phyloP scores from a whole-genome alignment of 2,113 vertebrate species.

The Dasypus novemcinctus region DNA sequence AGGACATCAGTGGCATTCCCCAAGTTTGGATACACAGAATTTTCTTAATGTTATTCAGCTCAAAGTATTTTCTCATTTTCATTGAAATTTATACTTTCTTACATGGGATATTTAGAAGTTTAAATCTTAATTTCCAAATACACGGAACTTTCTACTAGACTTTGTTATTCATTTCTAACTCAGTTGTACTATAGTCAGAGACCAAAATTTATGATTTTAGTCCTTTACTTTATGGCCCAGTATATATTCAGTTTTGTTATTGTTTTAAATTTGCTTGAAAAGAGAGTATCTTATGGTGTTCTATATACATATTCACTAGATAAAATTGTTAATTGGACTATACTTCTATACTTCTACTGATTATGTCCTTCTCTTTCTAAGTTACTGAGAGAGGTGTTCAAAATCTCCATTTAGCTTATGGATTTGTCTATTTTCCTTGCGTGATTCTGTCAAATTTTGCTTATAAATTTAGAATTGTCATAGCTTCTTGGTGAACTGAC shows the following conservation, averaged over 20 bases:
- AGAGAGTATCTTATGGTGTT: background rate
- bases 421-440: background rate
- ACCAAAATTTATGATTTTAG: background rate
- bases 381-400: background rate
- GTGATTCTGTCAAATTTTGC: background rate
- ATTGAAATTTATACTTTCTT: background rate
- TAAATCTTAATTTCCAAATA: background rate
- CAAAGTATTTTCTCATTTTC: background rate
- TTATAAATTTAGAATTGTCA: background rate
- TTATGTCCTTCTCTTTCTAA: background rate
- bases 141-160: background rate
- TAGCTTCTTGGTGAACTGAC: background rate
- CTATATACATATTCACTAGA: background rate
- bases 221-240: background rate
- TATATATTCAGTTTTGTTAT: background rate
- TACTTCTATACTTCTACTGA: background rate
- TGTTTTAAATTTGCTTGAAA: background rate
- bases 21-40: background rate
- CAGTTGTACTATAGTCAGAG: background rate
- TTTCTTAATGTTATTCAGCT: background rate
- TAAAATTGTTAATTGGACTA: background rate
- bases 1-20: background rate
- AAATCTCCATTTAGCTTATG: background rate
- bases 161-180: background rate
- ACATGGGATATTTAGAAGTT: background rate